These are phyloP conservation scores for Morone saxatilis DNA, from an alignment of 2,113 vertebrate species.

Conservation along the genomic window DNA sequence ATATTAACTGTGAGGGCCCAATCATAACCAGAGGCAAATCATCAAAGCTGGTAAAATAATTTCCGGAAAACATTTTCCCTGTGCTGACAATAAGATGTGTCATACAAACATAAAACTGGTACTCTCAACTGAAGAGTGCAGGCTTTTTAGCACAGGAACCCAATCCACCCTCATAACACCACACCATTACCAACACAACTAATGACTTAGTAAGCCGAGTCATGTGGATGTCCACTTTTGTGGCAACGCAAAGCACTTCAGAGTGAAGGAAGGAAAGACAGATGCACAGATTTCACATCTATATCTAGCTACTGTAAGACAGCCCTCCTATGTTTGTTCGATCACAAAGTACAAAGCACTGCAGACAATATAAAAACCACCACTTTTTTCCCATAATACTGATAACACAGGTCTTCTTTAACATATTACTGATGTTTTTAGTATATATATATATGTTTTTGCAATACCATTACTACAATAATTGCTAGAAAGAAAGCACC, in stretches of 20 bases:
- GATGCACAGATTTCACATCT: slow-evolving; percentile 18
- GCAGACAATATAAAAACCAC: no score
- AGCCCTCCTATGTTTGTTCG: no score
- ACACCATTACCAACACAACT: slow-evolving; percentile 34
- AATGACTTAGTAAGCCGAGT: slow-evolving; percentile 50
- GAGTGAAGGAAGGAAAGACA: slow-evolving; percentile 28
- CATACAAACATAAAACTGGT: slow-evolving; percentile 20
- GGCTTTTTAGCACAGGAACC: slow-evolving; percentile 27
- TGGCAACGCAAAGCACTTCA: slow-evolving; percentile 26
- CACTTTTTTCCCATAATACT: not conserved
- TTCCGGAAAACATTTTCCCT: slow-evolving; percentile 24
- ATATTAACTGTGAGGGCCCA: not conserved
- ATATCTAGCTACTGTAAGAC: no score
- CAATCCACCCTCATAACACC: slow-evolving; percentile 34
- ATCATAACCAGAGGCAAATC: slow-evolving; percentile 3
- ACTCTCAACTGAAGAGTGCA: not conserved
- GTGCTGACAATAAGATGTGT: not conserved
- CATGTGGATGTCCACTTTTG: slow-evolving; percentile 38
- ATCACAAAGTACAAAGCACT: not conserved
- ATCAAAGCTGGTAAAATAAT: slow-evolving; percentile 5
- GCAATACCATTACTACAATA: not conserved
- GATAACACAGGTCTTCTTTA: not conserved
- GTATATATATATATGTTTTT: not conserved
- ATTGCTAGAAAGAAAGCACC: not conserved
- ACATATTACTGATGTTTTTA: slow-evolving; percentile 13